A percentile compares a stretch with the other conserved stretches of the same genome.
Evolutionary conservation across 1,140 invertebrate species (phyloP).

Genomic region (Amphibalanus amphitrite): DNA sequence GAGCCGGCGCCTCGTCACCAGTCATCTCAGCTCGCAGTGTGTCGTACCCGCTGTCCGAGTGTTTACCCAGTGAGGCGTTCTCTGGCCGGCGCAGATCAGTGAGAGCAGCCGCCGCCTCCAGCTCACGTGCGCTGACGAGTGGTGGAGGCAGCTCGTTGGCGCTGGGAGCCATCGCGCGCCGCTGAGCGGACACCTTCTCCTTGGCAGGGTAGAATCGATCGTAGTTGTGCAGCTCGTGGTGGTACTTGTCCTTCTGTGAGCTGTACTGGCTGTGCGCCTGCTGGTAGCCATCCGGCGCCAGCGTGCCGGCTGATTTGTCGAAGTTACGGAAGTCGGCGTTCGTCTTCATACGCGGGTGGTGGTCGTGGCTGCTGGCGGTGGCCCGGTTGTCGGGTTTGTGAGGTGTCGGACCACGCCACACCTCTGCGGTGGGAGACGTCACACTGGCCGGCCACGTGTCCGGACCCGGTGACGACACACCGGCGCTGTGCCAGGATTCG

Average conservation of each 20-base stretch:
- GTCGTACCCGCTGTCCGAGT: slow-evolving; percentile 27
- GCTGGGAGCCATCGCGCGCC: not conserved
- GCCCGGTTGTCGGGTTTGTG: not conserved
- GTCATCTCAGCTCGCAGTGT: slow-evolving; percentile 21
- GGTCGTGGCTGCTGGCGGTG: not conserved
- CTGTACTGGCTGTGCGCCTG: not conserved
- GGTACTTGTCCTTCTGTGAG: slow-evolving; percentile 3
- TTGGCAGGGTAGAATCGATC: not conserved
- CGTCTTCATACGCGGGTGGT: not conserved
- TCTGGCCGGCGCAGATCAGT: not conserved
- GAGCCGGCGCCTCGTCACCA: not conserved
- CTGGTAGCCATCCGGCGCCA: not conserved
- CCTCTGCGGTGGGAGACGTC: too few species aligned
- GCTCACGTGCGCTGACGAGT: not conserved
- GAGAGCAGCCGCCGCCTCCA: not conserved
- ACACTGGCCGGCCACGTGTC: too few species aligned
- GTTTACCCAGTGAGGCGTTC: slow-evolving; percentile 23
- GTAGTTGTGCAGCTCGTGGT: slow-evolving; percentile 3
- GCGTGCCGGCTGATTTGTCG: not conserved
- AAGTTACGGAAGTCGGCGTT: not conserved
- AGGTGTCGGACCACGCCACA: too few species aligned
- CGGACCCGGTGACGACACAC: too few species aligned
- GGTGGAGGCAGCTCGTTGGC: slow-evolving; percentile 7
- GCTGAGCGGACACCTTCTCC: slow-evolving; percentile 5
- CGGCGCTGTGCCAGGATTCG: too few species aligned